Evolutionary conservation across 1,140 invertebrate genomes (phyloP).

Genomic region (Neoseiulus cucumeris): DNA sequence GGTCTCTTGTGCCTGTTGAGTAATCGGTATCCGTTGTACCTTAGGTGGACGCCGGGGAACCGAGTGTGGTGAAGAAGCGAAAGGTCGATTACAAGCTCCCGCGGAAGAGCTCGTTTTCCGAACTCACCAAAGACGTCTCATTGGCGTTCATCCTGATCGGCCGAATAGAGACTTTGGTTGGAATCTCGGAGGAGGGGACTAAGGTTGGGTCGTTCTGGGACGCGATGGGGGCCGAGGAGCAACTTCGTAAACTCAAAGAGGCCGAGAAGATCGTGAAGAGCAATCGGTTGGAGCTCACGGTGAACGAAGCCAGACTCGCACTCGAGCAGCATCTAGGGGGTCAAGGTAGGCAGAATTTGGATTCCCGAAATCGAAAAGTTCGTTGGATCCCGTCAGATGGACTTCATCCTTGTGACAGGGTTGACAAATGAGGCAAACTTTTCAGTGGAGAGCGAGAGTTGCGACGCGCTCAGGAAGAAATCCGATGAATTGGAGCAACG

Average conservation of each 20-base stretch:
- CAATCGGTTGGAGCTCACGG: not conserved
- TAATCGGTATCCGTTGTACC: too few relatives aligned
- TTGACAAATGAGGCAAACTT: not conserved
- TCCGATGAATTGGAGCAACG: constrained; percentile 24
- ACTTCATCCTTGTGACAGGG: too few relatives aligned
- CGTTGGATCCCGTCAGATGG: too few relatives aligned
- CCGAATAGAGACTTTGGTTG: not conserved
- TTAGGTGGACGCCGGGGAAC: not conserved
- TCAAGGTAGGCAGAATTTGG: too few relatives aligned
- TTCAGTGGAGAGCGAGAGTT: constrained; percentile 22
- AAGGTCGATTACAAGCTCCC: not conserved
- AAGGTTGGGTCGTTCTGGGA: not conserved
- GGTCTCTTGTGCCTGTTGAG: too few relatives aligned
- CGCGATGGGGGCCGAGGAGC: not conserved
- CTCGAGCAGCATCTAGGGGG: not conserved
- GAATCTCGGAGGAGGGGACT: not conserved
- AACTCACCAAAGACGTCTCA: constrained; percentile 8
- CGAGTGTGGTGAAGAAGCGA: not conserved
- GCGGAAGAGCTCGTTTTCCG: not conserved
- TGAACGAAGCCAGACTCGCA: not conserved
- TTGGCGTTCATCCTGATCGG: not conserved
- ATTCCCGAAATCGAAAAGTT: too few relatives aligned
- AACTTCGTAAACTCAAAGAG: not conserved
- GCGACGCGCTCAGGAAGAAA: constrained; percentile 25
- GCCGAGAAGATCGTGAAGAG: constrained; percentile 1